phyloP scores from a whole-genome alignment of 2,113 vertebrate genomes.

The Hypocryptadius cinnamomeus region DNA sequence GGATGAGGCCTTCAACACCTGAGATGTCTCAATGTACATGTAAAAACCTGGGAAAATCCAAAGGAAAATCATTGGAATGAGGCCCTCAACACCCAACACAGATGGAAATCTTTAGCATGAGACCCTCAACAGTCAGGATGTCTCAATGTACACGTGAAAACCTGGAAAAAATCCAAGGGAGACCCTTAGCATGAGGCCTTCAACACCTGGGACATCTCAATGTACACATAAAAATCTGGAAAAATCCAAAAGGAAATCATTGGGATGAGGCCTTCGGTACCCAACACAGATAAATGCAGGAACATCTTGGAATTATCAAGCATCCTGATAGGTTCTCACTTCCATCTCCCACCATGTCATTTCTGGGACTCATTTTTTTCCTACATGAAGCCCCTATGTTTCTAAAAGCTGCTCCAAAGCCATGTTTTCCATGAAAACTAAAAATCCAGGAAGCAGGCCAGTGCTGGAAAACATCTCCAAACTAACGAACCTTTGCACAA shows the following conservation, averaged over 20 bases:
- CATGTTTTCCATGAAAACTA: accelerated
- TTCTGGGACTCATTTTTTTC: neutral
- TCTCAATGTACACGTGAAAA: neutral
- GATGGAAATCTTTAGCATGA: neutral
- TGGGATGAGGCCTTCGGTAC: too few species aligned
- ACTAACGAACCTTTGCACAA: neutral
- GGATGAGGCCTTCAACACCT: neutral
- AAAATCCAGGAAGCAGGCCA: neutral
- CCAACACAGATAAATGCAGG: neutral
- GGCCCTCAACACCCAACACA: neutral
- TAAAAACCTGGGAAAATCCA: constrained; percentile 80
- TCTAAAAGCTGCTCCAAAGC: neutral
- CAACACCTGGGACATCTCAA: constrained; percentile 78
- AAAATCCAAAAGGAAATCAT: neutral
- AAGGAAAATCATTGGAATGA: neutral
- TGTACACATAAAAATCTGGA: constrained; percentile 96
- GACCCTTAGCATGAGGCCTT: neutral
- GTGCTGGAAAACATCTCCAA: neutral
- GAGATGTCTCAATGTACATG: constrained; percentile 80
- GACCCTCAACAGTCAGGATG: neutral
- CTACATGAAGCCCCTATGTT: neutral
- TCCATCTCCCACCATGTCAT: too few species aligned
- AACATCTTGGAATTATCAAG: neutral
- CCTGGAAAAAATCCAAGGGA: neutral
- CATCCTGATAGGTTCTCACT: neutral